Evolutionary conservation across 2,113 vertebrate genomes (phyloP).

Genomic region (Cyphomyrus discorhynchus): DNA sequence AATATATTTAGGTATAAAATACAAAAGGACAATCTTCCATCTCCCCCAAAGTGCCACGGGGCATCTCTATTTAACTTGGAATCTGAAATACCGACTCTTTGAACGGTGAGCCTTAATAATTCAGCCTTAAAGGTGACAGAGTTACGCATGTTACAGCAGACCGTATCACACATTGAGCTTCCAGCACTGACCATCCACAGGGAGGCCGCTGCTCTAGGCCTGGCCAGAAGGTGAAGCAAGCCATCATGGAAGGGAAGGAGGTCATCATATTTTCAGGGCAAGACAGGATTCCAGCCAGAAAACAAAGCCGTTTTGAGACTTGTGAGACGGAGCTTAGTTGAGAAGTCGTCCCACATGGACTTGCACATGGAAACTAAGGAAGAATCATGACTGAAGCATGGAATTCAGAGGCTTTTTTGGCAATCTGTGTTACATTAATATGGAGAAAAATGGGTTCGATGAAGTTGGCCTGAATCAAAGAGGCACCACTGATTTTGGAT

Average conservation of each 20-base stretch:
- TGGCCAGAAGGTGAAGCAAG: conserved; percentile 13
- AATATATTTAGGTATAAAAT: neutral
- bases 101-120: conserved; percentile 17
- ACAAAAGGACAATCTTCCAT: neutral
- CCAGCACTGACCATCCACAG: neutral
- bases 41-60: conserved; percentile 7
- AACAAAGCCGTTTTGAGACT: neutral
- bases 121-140: conserved; percentile 15
- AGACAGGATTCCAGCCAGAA: neutral
- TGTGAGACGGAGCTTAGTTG: neutral
- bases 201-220: neutral
- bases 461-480: conserved; percentile 55
- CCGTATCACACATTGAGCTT: conserved; percentile 7
- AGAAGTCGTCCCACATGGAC: neutral
- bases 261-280: conserved; percentile 1
- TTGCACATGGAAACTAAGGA: neutral
- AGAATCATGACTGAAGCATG: neutral
- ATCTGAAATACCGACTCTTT: conserved; percentile 1
- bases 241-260: conserved; percentile 8
- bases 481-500: conserved; percentile 62
- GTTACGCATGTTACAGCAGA: neutral
- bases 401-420: neutral
- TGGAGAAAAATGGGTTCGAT: conserved; percentile 1
- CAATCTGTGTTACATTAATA: neutral
- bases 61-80: conserved; percentile 3